Base-by-base conservation (phyloP, 1,140 invertebrate species). In the Chrysopa pallens region DNA sequence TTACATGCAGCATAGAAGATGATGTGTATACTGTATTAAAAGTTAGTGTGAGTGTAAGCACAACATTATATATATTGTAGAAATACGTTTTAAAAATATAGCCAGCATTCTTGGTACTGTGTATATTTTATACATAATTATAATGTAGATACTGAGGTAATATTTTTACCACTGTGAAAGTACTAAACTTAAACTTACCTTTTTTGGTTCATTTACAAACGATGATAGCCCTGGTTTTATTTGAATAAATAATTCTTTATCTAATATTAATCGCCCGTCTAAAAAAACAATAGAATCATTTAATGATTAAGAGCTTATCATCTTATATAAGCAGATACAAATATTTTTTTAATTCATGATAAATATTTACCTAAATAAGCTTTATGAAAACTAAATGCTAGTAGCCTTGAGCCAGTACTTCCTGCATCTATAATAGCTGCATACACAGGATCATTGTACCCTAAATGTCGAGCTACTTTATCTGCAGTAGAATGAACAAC, bases 381-480 rank as follows among this genome's bases (percentile, higher is more conserved):
- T 48, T 78, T 70, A 53, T 83, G 76, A 62, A 96, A 96, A 47
- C 80, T 80, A 57, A 90, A 96, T 0, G 90, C 84, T 49, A 93
- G 68, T 8, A 96, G 75, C 44, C 93, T 73, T 38, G 88, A 88
- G 1, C 92, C 94, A 0, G 94, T 97, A 15, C 88, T 93, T 9
- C 93, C 93, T 1, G 91, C 92, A 67, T 98, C 93, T 45, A 97
- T 87, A 36, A 97, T 79, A n/a, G 93, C 82, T 0, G 86, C 87
- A 67, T 92, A 82, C 42, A 85, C 78, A 23, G 75, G 70, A 45
- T 80, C 74, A 56, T 78, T 67, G 51, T 80, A 73, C 6, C 80
- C 80, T 29, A 84, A 61, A 44, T 63, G 66, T 49, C 74, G 72
- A 33, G 75, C 76, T 28, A 82, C 49, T 13, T 68, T 67, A 54